Base-by-base conservation (phyloP, 2,113 vertebrate genomes). In the Cercopithecus mona region DNA sequence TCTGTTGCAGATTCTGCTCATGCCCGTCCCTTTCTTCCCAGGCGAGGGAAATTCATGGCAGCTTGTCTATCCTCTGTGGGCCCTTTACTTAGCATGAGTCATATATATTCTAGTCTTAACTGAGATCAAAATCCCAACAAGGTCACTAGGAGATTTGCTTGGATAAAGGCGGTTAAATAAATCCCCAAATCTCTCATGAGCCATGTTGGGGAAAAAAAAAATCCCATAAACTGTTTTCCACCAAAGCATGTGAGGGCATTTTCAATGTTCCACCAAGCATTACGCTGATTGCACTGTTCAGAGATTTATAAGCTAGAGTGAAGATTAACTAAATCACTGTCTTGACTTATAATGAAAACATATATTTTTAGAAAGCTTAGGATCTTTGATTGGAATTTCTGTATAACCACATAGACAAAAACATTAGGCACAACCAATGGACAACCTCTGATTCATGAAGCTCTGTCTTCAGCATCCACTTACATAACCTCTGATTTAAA, bases 251-350 rank as follows among this genome's bases (percentile, higher is more conserved):
- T 96, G 98, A 73, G 94, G 89, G 86, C 91, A 95, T 97, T 98
- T 97, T 83, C 92, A 97, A 96, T 45, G 75, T 95, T 97, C 96
- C 95, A 87, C 96, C 94, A 88, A 98, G 95, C 0, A 32, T 82
- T 97, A 80, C 90, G 76, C 94, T 98, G 97, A 98, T 97, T 97
- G 98, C 80, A 98, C 96, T 96, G 84, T 97, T 98, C 96, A 96
- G 97, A 96, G 98, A 89, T 90, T 98, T 98, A 96, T 95, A 98
- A 96, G 93, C 88, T 79, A 95, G 89, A 97, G 86, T 4, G 78
- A 97, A 98, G 98, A 97, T 98, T 97, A 97, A 97, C 94, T 95
- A 98, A 98, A 98, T 98, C 97, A 95, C 89, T 93, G 40, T 98
- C 94, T 92, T 98, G 91, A 97, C 83, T 98, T 98, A 98, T 93